A percentile compares a stretch with the other conserved stretches of the same genome.
phyloP scores from a whole-genome alignment of 2,113 vertebrate genomes.

The Polypterus senegalus region DNA sequence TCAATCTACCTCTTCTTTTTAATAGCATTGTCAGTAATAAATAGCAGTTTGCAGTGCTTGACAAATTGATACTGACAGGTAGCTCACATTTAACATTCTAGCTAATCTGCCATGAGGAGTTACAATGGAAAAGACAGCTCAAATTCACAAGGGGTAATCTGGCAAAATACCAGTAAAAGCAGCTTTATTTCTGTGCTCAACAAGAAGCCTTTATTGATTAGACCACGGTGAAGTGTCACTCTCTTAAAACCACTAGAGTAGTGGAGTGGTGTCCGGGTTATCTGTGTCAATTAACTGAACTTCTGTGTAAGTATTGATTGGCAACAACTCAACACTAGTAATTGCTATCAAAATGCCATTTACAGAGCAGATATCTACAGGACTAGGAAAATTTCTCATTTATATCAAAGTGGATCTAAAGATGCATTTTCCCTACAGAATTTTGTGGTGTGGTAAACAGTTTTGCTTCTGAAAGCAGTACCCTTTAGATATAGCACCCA shows the following conservation, averaged over 20 bases:
- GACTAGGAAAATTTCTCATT: constrained; percentile 30
- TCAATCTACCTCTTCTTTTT: constrained; percentile 6
- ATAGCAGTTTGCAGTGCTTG: constrained; percentile 45
- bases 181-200: constrained; percentile 38
- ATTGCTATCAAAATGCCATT: constrained; percentile 58
- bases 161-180: constrained; percentile 41
- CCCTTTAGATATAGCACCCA: constrained; percentile 19
- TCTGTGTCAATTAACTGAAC: constrained; percentile 58
- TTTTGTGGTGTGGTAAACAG: constrained; percentile 7
- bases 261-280: constrained; percentile 32
- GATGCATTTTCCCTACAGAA: constrained; percentile 18
- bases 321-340: constrained; percentile 56
- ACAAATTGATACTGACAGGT: constrained; percentile 68
- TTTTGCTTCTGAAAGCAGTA: constrained; percentile 20
- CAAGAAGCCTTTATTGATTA: constrained; percentile 61
- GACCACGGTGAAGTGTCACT: constrained; percentile 45
- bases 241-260: constrained; percentile 37
- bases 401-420: constrained; percentile 35
- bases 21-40: constrained; percentile 54
- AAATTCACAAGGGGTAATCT: constrained; percentile 40
- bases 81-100: constrained; percentile 66
- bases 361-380: constrained; percentile 38
- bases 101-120: constrained; percentile 49
- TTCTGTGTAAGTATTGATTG: constrained; percentile 60
- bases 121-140: constrained; percentile 51